Conservation (phyloP, 37 sponge, comb jelly and placozoan species). For the Crambe crambe region DNA sequence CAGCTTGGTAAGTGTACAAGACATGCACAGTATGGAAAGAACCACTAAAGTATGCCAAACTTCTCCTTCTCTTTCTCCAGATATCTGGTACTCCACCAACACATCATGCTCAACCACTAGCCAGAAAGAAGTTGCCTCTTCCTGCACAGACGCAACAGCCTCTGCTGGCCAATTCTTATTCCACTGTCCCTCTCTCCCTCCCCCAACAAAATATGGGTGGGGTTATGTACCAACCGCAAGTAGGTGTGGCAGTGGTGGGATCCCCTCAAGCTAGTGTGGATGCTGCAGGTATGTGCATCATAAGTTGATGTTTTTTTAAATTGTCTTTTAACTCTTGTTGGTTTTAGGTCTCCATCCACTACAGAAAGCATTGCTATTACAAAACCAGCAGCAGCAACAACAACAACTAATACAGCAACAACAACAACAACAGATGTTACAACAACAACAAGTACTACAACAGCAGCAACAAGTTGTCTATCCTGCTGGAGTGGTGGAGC, state of each 20-base stretch:
- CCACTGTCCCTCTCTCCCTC: background rate
- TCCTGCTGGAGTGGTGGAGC: background rate
- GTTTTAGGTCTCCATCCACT: constrained; percentile 73
- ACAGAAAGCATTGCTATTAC: constrained; percentile 77
- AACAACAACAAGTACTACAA: background rate
- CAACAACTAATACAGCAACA: background rate
- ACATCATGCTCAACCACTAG: constrained; percentile 12
- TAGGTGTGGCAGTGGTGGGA: background rate
- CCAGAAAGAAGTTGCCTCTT: background rate
- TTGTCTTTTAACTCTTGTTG: background rate
- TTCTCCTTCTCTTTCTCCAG: no score
- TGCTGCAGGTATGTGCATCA: background rate
- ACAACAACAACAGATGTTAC: background rate
- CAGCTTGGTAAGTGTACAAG: no score
- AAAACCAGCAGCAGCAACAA: constrained; percentile 28
- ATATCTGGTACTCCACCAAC: background rate
- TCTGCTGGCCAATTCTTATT: background rate
- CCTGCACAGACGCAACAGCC: background rate
- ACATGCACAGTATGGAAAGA: no score
- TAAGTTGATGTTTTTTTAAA: no score
- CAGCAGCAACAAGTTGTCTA: background rate
- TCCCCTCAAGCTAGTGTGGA: background rate
- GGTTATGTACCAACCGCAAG: background rate
- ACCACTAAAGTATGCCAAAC: no score
- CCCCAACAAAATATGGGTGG: background rate